Evolutionary conservation across 2,113 vertebrate genomes (phyloP), one percentile per base, ranked within the genome.

Genomic region (Catharus minimus): DNA sequence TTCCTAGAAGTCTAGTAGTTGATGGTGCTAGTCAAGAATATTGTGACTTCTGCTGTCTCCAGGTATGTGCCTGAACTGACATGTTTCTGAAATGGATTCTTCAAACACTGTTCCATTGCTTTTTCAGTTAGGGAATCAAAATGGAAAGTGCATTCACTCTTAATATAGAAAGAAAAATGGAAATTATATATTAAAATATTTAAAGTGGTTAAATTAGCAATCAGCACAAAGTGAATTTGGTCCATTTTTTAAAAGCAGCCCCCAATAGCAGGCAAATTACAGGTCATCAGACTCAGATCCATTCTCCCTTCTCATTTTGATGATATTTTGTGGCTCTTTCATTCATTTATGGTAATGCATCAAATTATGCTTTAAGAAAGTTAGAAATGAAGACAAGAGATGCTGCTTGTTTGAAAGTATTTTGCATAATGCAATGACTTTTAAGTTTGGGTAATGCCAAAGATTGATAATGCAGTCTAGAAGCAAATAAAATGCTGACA

Each of bases 281-380:
- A 57, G 53, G 47, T 55, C 10, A 1, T 69, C 3, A 6, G 43
- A 67, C 56, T 64, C 71, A 32, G 49, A 91, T 74, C 10, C 30
- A n/a, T 15, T 67, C n/a, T 94, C 36, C 6, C 22, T 85, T 58
- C 36, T 52, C 43, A 14, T 86, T 89, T 86, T 78, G 61, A 91
- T 91, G 80, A 90, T 76, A 68, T 81, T 93, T 82, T 5, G 1
- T 90, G 53, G 32, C 28, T 56, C 38, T 71, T 75, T 64, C 72
- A 41, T 91, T 92, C 67, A 82, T 56, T 94, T 91, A 88, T 86
- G 76, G 52, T 71, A 89, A 90, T 82, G 24, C 14, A 60, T 81
- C 56, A 80, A 88, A 88, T 94, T 88, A 90, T 46, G 47, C 81
- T 82, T 55, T 79, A 91, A 86, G 80, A 94, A 91, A 77, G 49